A percentile compares a stretch with the other conserved stretches of the same genome.
phyloP scores from a whole-genome alignment of 2,797 vertebrate genomes.

The Acrossocheilus fasciatus region DNA sequence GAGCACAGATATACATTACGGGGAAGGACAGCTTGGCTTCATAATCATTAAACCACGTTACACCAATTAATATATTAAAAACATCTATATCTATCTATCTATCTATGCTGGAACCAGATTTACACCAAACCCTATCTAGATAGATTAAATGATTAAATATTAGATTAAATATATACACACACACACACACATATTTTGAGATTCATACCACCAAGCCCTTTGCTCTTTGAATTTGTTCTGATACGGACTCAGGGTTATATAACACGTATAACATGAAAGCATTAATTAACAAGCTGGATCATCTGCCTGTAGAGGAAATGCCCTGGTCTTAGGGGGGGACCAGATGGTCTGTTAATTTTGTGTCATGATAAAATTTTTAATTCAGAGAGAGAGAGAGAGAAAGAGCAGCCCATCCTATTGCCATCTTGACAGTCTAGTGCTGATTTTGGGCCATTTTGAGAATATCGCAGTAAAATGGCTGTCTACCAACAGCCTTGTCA shows the following conservation, averaged over 20 bases:
- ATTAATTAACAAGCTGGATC: conserved; percentile 28
- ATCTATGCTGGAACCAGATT: not conserved
- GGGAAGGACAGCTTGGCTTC: not conserved
- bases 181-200: not conserved
- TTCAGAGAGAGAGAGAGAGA: not conserved
- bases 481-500: not conserved
- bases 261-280: conserved; percentile 23
- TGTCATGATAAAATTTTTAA: conserved; percentile 3
- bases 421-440: not conserved
- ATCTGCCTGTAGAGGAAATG: conserved; percentile 20
- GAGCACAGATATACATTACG: not conserved
- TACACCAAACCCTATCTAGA: not conserved
- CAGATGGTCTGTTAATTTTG: conserved; percentile 18
- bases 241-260: conserved; percentile 17
- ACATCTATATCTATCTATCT: not conserved
- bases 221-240: not conserved
- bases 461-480: not conserved
- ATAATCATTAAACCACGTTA: not conserved
- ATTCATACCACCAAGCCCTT: not conserved
- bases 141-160: not conserved
- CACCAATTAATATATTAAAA: not conserved
- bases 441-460: conserved; percentile 4
- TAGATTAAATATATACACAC: not conserved
- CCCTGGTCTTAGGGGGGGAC: not conserved
- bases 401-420: not conserved